Evolutionary conservation across 2,888 invertebrate genomes (phyloP).

Genomic region (Biston betularia): DNA sequence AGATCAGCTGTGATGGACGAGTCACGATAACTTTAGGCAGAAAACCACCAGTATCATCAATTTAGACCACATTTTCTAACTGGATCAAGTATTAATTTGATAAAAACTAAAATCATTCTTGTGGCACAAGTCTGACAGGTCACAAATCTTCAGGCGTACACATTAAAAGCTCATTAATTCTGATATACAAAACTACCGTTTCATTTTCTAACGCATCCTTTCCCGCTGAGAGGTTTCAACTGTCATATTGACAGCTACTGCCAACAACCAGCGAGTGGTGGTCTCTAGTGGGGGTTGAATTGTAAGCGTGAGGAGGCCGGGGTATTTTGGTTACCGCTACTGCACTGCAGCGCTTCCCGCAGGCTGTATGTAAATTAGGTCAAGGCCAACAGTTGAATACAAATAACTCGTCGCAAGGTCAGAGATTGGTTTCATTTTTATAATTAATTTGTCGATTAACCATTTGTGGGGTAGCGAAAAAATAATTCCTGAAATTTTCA

Average conservation of each 20-base stretch:
- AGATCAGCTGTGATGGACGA: slow-evolving; percentile 1
- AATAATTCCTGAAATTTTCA: too few species aligned
- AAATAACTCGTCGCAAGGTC: slow-evolving; percentile 48
- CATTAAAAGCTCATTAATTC: slow-evolving; percentile 43
- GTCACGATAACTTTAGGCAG: slow-evolving; percentile 11
- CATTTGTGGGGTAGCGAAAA: too few species aligned
- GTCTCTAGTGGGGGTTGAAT: slow-evolving; percentile 22
- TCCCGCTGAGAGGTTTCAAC: slow-evolving; percentile 60
- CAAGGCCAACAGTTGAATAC: slow-evolving; percentile 59
- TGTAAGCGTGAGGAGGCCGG: slow-evolving; percentile 47
- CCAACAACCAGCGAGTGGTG: slow-evolving; percentile 44
- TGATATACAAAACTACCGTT: slow-evolving; percentile 48
- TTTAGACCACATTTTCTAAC: slow-evolving; percentile 14
- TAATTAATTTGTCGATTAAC: neutral
- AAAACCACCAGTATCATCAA: slow-evolving; percentile 14
- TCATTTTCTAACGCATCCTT: slow-evolving; percentile 49
- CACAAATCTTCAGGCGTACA: slow-evolving; percentile 18
- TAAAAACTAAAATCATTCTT: slow-evolving; percentile 2
- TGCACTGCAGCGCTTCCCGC: slow-evolving; percentile 66
- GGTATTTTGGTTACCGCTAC: slow-evolving; percentile 50
- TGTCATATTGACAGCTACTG: slow-evolving; percentile 66
- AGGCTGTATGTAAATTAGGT: slow-evolving; percentile 63
- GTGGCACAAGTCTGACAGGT: slow-evolving; percentile 16
- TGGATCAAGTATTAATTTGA: slow-evolving; percentile 8
- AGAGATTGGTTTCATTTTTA: slow-evolving; percentile 31